Evolutionary conservation across 2,113 vertebrate genomes (phyloP).

Genomic region (Nyctibius bracteatus): DNA sequence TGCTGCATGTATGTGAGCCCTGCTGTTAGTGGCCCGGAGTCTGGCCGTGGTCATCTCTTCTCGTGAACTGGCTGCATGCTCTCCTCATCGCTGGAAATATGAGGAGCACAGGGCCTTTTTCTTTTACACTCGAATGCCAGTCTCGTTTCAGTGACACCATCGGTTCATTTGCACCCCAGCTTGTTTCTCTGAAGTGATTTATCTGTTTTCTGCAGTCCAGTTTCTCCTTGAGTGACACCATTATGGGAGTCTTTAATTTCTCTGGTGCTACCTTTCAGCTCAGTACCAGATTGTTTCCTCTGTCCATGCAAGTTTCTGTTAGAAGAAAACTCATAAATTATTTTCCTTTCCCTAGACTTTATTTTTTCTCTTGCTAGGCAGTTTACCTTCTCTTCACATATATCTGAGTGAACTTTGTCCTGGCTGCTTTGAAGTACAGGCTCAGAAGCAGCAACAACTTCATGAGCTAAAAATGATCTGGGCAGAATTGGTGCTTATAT

Average conservation of each 20-base stretch:
- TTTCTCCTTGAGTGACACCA: not conserved
- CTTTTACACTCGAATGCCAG: not conserved
- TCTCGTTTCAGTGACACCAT: not conserved
- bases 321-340: conserved; percentile 23
- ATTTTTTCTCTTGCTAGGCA: not conserved
- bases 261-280: not conserved
- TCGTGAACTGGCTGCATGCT: not conserved
- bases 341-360: not conserved
- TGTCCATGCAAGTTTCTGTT: not conserved
- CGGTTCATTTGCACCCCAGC: not conserved
- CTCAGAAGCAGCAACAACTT: not conserved
- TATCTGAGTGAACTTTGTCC: not conserved
- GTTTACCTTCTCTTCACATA: not conserved
- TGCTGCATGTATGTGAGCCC: not conserved
- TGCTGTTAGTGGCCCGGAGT: not conserved
- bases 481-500: not conserved
- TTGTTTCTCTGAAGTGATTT: conserved; percentile 6
- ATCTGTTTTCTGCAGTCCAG: not conserved
- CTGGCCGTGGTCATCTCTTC: not conserved
- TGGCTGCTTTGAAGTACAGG: conserved; percentile 6
- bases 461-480: not conserved
- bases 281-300: not conserved
- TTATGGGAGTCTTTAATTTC: not conserved
- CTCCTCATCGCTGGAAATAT: not conserved
- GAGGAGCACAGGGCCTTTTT: not conserved